These are phyloP conservation scores for Anorthoa munda DNA, from an alignment of 2,888 invertebrate species.

Conservation along the genomic window DNA sequence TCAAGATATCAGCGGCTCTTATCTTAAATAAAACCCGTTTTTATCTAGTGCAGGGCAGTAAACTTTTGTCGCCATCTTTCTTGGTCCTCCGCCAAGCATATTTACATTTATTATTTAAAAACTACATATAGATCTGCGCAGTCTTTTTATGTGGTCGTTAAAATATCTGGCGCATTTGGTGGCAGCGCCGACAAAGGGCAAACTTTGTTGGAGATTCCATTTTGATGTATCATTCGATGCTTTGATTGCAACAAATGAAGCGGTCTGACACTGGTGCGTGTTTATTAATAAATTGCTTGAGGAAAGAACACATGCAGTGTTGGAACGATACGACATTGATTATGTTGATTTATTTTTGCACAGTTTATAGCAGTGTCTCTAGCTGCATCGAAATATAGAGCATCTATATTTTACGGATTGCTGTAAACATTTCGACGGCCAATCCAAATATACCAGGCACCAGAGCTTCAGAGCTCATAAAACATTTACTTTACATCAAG, in stretches of 20 bases:
- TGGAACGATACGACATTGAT: background rate
- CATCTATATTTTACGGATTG: conserved; percentile 22
- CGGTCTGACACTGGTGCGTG: conserved; percentile 1
- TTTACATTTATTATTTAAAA: conserved; percentile 62
- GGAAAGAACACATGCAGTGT: conserved; percentile 1
- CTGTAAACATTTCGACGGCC: conserved; percentile 47
- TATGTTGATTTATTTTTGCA: conserved; percentile 7
- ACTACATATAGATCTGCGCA: conserved; percentile 44
- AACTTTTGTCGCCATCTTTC: conserved; percentile 68
- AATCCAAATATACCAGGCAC: conserved; percentile 60
- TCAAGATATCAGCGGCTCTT: conserved; percentile 46
- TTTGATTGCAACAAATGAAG: conserved; percentile 28
- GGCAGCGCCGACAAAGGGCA: conserved; percentile 28
- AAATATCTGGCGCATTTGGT: conserved; percentile 55
- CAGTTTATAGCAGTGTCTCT: background rate
- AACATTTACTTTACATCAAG: conserved; percentile 64
- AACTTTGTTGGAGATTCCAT: conserved; percentile 26
- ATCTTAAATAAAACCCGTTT: conserved; percentile 67
- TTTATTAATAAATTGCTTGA: conserved; percentile 22
- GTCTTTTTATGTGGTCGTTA: conserved; percentile 53
- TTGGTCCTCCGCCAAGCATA: conserved; percentile 70
- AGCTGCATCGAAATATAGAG: conserved; percentile 20
- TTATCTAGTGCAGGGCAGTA: conserved; percentile 68
- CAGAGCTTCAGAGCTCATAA: conserved; percentile 57
- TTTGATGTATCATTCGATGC: conserved; percentile 37